Base-by-base conservation (phyloP, 2,888 invertebrate genomes). In the Heliothis peltigera region DNA sequence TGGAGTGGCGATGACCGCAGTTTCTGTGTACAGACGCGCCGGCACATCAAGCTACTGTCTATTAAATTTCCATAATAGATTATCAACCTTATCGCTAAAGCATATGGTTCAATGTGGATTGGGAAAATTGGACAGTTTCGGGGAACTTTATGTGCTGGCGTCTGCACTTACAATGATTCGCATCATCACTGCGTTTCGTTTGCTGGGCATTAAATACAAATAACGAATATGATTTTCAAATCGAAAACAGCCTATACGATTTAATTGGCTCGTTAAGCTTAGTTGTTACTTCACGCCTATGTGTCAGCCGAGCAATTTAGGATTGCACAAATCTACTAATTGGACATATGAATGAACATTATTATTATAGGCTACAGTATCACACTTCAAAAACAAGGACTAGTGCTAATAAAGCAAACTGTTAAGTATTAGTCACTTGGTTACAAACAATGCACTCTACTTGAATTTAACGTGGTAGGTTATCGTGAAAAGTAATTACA, bases 241-340 rank as follows among this genome's bases (percentile, higher is more conserved):
- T 32, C 18, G 46, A 54, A 63, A 67, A 63, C 46, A 80, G 77
- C 73, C 68, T 79, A 72, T 77, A 69, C 59, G 76, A 75, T 70
- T 84, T 83, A 83, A 89, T 83, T 80, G 81, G 79, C 82, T 84
- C 78, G 81, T 85, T 82, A 81, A 77, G 73, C 77, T 67, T 43
- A 64, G 70, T 64, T 70, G 70, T 57, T 70, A 72, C 75, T 76
- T 72, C 74, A 79, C 75, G 71, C 75, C 61, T 65, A 75, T 74
- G 64, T 63, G 68, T 66, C 67, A 72, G 64, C 66, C 54, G 55
- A 66, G 77, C 77, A 77, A 83, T 81, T 81, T 79, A 74, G 74
- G 68, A 82, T 79, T 77, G 78, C 76, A 79, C 64, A 74, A 79
- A 79, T 78, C 63, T 77, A 70, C 72, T 75, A 81, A 81, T 78